phyloP scores from a whole-genome alignment of 2,888 invertebrate species.

The Dendrolimus pini region DNA sequence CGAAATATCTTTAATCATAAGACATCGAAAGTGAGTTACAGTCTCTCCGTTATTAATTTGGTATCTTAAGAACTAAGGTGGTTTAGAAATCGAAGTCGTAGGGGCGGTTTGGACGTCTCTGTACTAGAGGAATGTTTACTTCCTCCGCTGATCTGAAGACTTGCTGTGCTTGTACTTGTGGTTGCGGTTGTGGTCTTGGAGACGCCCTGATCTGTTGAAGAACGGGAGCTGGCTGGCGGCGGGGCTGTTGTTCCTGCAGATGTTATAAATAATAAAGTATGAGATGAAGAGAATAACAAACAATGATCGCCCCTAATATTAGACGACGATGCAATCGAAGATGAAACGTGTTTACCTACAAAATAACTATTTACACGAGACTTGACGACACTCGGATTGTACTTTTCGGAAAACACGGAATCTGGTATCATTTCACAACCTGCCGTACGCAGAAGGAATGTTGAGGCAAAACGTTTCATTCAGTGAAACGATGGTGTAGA shows the following conservation, averaged over 20 bases:
- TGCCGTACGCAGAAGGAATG: too few species aligned
- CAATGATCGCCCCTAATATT: too few species aligned
- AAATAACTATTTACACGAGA: too few species aligned
- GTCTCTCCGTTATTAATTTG: background rate
- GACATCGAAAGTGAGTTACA: background rate
- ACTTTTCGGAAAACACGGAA: too few species aligned
- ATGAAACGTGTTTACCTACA: too few species aligned
- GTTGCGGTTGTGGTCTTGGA: conserved; percentile 36
- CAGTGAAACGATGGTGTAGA: too few species aligned
- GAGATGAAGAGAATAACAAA: too few species aligned
- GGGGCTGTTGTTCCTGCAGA: conserved; percentile 42
- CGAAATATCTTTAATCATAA: too few species aligned
- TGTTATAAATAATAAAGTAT: background rate
- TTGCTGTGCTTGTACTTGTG: conserved; percentile 68
- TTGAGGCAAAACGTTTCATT: too few species aligned
- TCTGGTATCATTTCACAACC: too few species aligned
- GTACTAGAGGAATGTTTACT: conserved; percentile 90
- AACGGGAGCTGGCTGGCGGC: conserved; percentile 28
- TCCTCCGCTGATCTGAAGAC: conserved; percentile 91
- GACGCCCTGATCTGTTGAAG: conserved; percentile 25
- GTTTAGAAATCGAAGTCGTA: conserved; percentile 64
- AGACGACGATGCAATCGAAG: too few species aligned
- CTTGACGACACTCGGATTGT: too few species aligned
- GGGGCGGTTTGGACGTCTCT: conserved; percentile 81
- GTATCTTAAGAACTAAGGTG: conserved; percentile 5